Evolutionary conservation across 2,113 vertebrate species (phyloP), one percentile per base, ranked within the genome.

Genomic region (Apaloderma vittatum): DNA sequence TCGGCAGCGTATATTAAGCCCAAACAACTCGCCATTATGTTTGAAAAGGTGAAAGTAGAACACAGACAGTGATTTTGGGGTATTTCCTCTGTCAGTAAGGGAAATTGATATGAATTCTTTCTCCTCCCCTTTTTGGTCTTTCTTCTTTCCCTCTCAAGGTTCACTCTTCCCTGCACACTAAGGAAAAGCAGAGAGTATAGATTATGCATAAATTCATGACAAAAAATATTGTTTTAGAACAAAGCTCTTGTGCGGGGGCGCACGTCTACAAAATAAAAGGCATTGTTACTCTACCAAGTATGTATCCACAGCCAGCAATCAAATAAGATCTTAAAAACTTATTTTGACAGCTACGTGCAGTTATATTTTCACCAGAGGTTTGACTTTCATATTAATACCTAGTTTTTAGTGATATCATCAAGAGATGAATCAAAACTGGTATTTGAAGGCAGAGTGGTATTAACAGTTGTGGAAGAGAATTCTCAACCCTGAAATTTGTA

Each of bases 331-430:
- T 63, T 90, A 77, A 97, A 93, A 96, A 88, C 97, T 88, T 98
- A 97, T 98, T 98, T 97, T 98, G 98, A 98, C 98, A 98, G 96
- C 86, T 94, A 91, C 46, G 1, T 74, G 76, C 81, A 97, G 90
- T 77, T 97, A 45, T 76, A 95, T 97, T 97, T 97, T 93, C 90
- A 97, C 70, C 37, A 93, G 83, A 34, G 68, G 91, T 97, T 85
- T 94, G 58, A 85, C 70, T 86, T 87, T 90, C 65, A 62, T 29
- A 80, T 45, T 91, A 98, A 97, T 94, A 96, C 79, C 80, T 71
- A 79, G 10, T 26, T 79, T 92, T 89, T 30, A 91, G 82, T 9
- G 7, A 91, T 93, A 96, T 71, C 93, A 96, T 84, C 86, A 96
- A 92, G 87, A 90, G 81, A 87, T 76, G 66, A 97, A 97, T 97